Base-by-base conservation (phyloP, 2,797 vertebrate species). In the Adrianichthys oophorus region DNA sequence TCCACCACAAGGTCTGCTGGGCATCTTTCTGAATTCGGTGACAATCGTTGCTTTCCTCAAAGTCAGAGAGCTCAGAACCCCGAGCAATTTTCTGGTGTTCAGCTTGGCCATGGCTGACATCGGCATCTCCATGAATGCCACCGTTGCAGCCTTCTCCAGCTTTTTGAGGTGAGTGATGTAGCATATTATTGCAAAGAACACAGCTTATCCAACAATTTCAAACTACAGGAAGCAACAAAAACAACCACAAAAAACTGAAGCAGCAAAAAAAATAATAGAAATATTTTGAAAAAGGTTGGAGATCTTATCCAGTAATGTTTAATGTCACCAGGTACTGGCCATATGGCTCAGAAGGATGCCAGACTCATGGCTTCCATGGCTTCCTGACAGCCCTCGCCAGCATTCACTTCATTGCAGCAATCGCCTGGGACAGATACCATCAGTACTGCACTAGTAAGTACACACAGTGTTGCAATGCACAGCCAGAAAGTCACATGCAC, bases 351-450 rank as follows among this genome's bases (percentile, higher is more conserved):
- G 91, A 96, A 0, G 95, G 97, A 41, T 98, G 97, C 72, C 96
- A 96, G 80, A 92, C 92, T 40, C 97, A 98, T 8, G 96, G 96
- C 26, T 98, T 98, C 87, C 96, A 98, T 44, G 97, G 97, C 16
- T 98, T 98, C 64, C 5, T 90, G 59, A 93, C 91, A 0, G 94
- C 95, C 0, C 78, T 98, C 18, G 93, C 96, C 81, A 98, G 97
- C 89, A 95, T 99, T 56, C 84, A 95, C 83, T 92, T 95, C 72
- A 91, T 94, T 0, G 94, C 95, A 4, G 94, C 96, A 0, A 86
- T 98, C 0, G 95, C 96, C 52, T 98, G 97, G 97, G 97, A 98
- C 74, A 93, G 95, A 82, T 96, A 97, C 53, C 94, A 97, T 75
- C 94, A 96, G 61, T 94, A 96, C 85, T 98, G 97, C 72, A 95